These are phyloP conservation scores for Onychomys arenicola DNA, from an alignment of 2,797 vertebrate genomes.

Conservation along the genomic window DNA sequence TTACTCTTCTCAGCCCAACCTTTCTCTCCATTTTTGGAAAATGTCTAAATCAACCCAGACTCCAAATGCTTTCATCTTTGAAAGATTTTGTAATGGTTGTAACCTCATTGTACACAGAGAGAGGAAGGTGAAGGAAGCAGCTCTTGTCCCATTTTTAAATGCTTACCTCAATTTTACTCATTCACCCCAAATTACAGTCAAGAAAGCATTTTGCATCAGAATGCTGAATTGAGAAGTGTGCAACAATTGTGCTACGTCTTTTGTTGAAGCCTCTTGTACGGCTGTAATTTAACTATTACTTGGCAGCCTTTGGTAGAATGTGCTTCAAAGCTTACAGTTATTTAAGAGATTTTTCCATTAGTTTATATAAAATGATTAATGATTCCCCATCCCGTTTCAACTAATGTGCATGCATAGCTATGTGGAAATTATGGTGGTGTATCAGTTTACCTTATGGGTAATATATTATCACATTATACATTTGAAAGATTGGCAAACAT, in stretches of 20 bases:
- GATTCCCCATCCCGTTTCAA: slow-evolving; percentile 13
- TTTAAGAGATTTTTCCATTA: slow-evolving; percentile 50
- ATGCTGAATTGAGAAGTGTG: slow-evolving; percentile 46
- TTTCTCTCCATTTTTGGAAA: slow-evolving; percentile 64
- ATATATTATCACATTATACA: slow-evolving; percentile 9
- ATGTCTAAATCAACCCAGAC: slow-evolving; percentile 29
- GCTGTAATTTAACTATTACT: slow-evolving; percentile 58
- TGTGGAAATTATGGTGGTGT: slow-evolving; percentile 61
- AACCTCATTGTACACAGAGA: slow-evolving; percentile 14
- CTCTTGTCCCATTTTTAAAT: not conserved
- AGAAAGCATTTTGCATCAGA: slow-evolving; percentile 81
- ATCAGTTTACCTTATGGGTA: slow-evolving; percentile 53
- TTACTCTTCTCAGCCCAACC: not conserved
- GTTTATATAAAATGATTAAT: slow-evolving; percentile 52
- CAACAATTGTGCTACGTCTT: slow-evolving; percentile 58
- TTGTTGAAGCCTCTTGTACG: slow-evolving; percentile 64
- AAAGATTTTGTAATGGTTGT: slow-evolving; percentile 56
- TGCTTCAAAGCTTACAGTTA: slow-evolving; percentile 47
- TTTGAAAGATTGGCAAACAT: slow-evolving; percentile 50
- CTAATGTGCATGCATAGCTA: slow-evolving; percentile 54
- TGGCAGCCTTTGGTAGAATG: slow-evolving; percentile 43
- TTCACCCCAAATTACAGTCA: not conserved
- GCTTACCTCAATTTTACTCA: slow-evolving; percentile 53
- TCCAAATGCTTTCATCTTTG: slow-evolving; percentile 61
- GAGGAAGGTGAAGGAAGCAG: slow-evolving; percentile 50